Evolutionary conservation across 2,113 vertebrate genomes (phyloP).

Genomic region (Sorex fumeus): DNA sequence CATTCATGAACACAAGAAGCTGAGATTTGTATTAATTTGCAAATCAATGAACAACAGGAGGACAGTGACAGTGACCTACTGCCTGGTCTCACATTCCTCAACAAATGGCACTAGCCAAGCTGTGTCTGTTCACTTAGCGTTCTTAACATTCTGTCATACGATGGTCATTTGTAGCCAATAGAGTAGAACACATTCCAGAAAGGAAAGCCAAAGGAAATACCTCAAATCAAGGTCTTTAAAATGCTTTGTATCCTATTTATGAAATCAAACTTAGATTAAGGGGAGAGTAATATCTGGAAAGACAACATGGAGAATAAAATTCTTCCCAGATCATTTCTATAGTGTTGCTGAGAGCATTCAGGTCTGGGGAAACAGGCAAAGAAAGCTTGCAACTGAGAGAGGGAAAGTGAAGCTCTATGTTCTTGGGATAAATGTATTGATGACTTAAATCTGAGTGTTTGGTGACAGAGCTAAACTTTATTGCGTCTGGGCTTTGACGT

Average conservation of each 20-base stretch:
- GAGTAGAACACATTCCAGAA: background rate
- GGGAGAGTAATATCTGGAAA: background rate
- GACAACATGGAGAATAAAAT: background rate
- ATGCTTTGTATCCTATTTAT: background rate
- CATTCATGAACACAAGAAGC: background rate
- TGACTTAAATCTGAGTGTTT: background rate
- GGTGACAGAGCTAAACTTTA: background rate
- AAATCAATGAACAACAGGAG: no score
- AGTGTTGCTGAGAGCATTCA: constrained; percentile 44
- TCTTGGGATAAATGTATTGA: background rate
- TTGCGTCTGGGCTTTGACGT: background rate
- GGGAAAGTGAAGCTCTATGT: constrained; percentile 23
- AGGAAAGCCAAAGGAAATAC: background rate
- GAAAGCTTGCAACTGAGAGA: constrained; percentile 66
- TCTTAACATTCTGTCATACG: background rate
- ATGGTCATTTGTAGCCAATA: background rate
- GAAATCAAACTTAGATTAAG: constrained; percentile 58
- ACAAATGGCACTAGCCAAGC: background rate
- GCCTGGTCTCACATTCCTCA: background rate
- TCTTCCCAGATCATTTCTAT: background rate
- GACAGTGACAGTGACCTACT: background rate
- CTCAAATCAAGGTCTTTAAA: constrained; percentile 4
- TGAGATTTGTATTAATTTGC: background rate
- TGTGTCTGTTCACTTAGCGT: constrained; percentile 1
- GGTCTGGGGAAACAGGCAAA: constrained; percentile 28